Evolutionary conservation across 2,113 vertebrate species (phyloP), one percentile per base, ranked within the genome.

Genomic region (Oryzias melastigma): DNA sequence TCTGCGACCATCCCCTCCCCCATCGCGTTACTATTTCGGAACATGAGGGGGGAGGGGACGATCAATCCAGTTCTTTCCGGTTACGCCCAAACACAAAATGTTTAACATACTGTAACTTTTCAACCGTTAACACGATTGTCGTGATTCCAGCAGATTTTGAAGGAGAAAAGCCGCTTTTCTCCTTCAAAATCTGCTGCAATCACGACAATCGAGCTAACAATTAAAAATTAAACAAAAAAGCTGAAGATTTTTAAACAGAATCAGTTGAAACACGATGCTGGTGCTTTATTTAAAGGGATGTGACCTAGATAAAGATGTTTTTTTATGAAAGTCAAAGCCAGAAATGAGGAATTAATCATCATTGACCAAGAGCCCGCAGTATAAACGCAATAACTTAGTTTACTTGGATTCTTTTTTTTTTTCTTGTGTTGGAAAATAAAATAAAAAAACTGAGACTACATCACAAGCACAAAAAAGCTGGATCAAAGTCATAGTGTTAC

Each of bases 241-340:
- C 35, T 12, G 1, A 22, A 12, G 24, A 52, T 45, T 57, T 17
- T 49, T 24, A 25, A 60, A 75, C 62, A 51, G 48, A 76, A 35
- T 57, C 51, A 18, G 64, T 68, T 80, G 63, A 78, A 83, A 85
- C 71, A 62, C 76, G 82, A 87, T 88, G 87, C 85, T 91, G 89
- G 87, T 91, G 89, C 82, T 88, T 90, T 88, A 87, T 88, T 89
- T 85, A 87, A 89, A 88, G 87, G 87, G 82, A 85, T 59, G 83
- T 86, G 82, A 83, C 85, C 75, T 87, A 71, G 77, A 71, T 83
- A 83, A 84, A 84, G 79, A 82, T 80, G 73, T 71, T 57, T 79
- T 82, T 66, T 79, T 71, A 63, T 76, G 29, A 35, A 12, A 81
- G 62, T 64, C 73, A 57, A 88, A 85, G 77, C 73, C 59, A 68